Conservation (phyloP, 1,140 invertebrate genomes). For the Caenorhabditis latens region DNA sequence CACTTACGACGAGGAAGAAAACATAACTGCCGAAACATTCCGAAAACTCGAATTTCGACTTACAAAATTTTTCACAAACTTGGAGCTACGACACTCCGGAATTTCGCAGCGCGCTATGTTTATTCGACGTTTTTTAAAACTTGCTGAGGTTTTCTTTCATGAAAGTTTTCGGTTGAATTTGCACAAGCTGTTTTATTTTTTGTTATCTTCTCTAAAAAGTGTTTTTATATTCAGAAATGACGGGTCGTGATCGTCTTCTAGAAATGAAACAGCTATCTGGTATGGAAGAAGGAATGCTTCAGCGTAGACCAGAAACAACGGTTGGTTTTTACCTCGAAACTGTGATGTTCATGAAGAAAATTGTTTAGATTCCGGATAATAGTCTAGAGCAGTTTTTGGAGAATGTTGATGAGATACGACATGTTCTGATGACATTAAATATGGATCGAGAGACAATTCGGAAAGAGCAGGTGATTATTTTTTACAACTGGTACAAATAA, state of each 20-base stretch:
- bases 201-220: not conserved
- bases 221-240: not conserved
- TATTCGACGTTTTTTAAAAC: too few species aligned
- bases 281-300: not conserved
- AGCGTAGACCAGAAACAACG: not conserved
- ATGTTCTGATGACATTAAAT: constrained; percentile 26
- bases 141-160: too few species aligned
- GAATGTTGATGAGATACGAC: not conserved
- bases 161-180: too few species aligned
- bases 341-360: not conserved
- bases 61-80: too few species aligned
- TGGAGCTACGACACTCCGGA: too few species aligned
- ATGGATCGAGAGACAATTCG: constrained; percentile 17
- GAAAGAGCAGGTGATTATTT: not conserved
- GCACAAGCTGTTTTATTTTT: not conserved
- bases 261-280: constrained; percentile 31
- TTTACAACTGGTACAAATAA: not conserved
- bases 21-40: too few species aligned
- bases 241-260: not conserved
- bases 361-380: not conserved
- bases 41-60: too few species aligned
- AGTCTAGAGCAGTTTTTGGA: not conserved
- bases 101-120: too few species aligned
- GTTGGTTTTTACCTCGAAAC: not conserved
- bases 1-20: too few species aligned